A percentile compares a stretch with the other conserved stretches of the same genome.
These are phyloP conservation scores for Phenganax subtilis DNA, from an alignment of 92 coral and sea anemone species.

Conservation along the genomic window DNA sequence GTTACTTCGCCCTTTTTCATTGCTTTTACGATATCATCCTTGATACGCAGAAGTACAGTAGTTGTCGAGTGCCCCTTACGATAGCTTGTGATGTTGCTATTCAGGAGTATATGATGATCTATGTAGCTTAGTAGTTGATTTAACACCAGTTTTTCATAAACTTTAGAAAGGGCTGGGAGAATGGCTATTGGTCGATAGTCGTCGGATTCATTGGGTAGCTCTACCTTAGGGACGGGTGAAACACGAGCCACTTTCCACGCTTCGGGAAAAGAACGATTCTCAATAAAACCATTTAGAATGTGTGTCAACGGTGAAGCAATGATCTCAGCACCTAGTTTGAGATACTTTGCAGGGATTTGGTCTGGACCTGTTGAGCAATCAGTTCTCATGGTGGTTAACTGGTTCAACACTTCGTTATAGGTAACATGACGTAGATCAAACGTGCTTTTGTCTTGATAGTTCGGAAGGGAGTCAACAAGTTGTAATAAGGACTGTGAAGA, in stretches of 20 bases:
- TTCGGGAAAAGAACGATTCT: constrained; percentile 34
- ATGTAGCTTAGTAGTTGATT: constrained; percentile 45
- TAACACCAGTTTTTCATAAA: constrained; percentile 43
- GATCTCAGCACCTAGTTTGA: constrained; percentile 4
- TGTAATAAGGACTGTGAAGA: not conserved
- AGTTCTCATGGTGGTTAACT: constrained; percentile 1
- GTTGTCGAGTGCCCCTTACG: constrained; percentile 11
- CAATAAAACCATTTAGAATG: constrained; percentile 35
- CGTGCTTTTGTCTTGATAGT: not conserved
- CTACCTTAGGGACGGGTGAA: constrained; percentile 24
- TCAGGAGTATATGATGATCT: constrained; percentile 2
- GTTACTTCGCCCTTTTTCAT: constrained; percentile 30
- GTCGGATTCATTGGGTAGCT: constrained; percentile 20
- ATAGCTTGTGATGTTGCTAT: constrained; percentile 12
- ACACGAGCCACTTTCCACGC: constrained; percentile 44
- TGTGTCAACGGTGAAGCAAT: constrained; percentile 42
- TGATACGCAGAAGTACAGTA: no score
- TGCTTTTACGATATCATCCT: no score
- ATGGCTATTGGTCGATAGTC: constrained; percentile 46
- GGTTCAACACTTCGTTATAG: constrained; percentile 31
- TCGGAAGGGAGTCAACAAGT: not conserved
- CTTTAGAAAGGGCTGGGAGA: constrained; percentile 50
- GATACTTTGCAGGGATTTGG: constrained; percentile 7
- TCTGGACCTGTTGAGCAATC: constrained; percentile 13
- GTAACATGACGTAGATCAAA: not conserved